Evolutionary conservation across 2,113 vertebrate species (phyloP).

Genomic region (Cervus canadensis): DNA sequence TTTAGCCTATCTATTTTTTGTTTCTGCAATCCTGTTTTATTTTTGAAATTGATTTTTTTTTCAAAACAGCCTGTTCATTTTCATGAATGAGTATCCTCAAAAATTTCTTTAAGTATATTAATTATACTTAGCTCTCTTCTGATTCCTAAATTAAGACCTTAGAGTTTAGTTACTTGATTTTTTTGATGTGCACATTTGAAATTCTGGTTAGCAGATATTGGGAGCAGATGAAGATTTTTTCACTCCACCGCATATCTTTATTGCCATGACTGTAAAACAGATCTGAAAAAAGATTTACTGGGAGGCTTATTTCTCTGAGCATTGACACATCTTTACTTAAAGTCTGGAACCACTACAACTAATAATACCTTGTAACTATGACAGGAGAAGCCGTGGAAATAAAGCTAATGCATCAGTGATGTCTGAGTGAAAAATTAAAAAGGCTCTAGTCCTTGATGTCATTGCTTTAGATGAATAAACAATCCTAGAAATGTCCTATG

Average conservation of each 20-base stretch:
- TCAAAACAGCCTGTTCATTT: neutral
- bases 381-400: neutral
- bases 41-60: slow-evolving; percentile 30
- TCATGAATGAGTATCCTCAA: neutral
- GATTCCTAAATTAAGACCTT: neutral
- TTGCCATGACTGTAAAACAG: neutral
- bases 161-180: neutral
- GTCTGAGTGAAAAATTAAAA: neutral
- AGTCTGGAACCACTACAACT: neutral
- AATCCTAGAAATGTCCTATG: neutral
- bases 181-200: neutral
- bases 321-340: neutral
- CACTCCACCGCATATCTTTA: neutral
- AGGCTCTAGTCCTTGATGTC: neutral
- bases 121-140: neutral
- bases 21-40: neutral
- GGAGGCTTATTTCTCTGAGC: neutral
- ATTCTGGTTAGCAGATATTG: neutral
- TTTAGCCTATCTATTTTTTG: neutral
- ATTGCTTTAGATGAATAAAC: neutral
- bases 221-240: neutral
- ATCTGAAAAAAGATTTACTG: neutral
- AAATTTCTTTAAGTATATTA: neutral
- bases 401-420: neutral
- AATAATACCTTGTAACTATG: neutral